phyloP scores from a whole-genome alignment of 2,797 vertebrate genomes.

The Dryobates pubescens region DNA sequence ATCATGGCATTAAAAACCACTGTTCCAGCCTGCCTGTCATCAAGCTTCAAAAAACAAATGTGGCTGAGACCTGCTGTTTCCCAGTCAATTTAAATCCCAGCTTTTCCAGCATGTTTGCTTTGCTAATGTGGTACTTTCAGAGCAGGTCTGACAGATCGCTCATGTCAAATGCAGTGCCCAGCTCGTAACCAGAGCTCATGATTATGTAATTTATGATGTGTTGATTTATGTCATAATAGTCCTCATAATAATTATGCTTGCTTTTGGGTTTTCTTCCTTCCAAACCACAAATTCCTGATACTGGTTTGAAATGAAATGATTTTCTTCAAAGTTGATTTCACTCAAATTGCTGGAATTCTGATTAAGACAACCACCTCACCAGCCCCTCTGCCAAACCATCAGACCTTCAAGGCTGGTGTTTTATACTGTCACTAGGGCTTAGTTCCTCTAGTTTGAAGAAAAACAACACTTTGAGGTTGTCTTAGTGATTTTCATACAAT shows the following conservation, averaged over 20 bases:
- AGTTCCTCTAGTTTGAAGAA: not conserved
- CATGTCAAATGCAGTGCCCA: not conserved
- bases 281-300: not conserved
- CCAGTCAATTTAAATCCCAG: not conserved
- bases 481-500: not conserved
- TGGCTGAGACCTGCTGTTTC: not conserved
- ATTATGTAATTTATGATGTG: not conserved
- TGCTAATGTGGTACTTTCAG: not conserved
- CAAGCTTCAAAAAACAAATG: not conserved
- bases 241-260: not conserved
- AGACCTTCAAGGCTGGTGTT: not conserved
- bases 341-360: not conserved
- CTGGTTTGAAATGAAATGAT: not conserved
- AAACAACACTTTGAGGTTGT: not conserved
- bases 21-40: not conserved
- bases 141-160: not conserved
- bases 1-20: conserved; percentile 13
- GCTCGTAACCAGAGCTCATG: not conserved
- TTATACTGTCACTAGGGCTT: not conserved
- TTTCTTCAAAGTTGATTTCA: not conserved
- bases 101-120: not conserved
- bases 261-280: not conserved
- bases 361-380: not conserved
- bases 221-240: not conserved
- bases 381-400: not conserved